Evolutionary conservation across 2,113 vertebrate genomes (phyloP).

Genomic region (Calcarius ornatus): DNA sequence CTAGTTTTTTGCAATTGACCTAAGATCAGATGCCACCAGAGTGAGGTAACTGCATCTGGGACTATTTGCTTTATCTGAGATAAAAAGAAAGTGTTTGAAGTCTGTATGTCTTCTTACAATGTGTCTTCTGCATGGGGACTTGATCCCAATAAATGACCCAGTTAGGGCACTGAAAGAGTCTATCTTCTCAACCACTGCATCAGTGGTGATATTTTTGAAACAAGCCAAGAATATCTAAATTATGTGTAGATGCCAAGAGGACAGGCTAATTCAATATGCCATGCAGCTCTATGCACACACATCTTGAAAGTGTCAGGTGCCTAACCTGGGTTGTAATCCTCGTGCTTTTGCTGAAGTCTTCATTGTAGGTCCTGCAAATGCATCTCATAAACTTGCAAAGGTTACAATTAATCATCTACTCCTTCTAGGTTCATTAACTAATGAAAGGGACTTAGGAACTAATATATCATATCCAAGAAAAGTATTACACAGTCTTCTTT

Average conservation of each 20-base stretch:
- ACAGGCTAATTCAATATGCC: neutral
- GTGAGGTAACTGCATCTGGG: neutral
- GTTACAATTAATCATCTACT: neutral
- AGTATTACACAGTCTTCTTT: neutral
- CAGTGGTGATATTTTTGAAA: neutral
- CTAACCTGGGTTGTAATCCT: neutral
- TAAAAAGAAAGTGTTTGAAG: neutral
- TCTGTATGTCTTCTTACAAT: neutral
- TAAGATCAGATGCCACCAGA: neutral
- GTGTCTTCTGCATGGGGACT: neutral
- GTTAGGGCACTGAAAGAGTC: neutral
- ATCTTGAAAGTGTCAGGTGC: neutral
- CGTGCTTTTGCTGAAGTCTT: neutral
- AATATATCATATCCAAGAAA: neutral
- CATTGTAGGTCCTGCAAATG: neutral
- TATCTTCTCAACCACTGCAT: neutral
- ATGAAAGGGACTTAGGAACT: neutral
- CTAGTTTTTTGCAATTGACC: neutral
- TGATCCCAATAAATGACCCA: neutral
- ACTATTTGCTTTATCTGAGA: neutral
- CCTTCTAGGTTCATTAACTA: neutral
- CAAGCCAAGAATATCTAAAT: neutral
- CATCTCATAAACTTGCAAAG: neutral
- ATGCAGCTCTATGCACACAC: neutral
- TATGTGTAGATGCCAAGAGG: neutral